Evolutionary conservation across 2,113 vertebrate species (phyloP).

Genomic region (Tenebrosternarchus preto): DNA sequence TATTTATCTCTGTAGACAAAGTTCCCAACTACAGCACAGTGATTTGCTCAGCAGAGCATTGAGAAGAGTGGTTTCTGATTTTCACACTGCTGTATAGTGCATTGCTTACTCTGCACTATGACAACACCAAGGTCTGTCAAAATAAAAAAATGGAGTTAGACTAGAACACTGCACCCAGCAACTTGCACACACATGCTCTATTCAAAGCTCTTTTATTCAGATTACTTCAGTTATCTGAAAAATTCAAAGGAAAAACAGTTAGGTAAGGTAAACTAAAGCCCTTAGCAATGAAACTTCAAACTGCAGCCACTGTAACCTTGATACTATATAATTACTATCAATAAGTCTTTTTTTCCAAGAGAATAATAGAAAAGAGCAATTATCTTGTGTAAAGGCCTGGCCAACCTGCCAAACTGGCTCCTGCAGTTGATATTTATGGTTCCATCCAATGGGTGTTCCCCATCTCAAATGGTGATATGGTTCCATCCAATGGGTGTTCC

Average conservation of each 20-base stretch:
- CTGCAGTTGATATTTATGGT: conserved; percentile 41
- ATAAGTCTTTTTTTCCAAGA: conserved; percentile 31
- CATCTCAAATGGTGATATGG: conserved; percentile 29
- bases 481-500: conserved; percentile 32
- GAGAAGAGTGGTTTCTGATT: too few relatives aligned
- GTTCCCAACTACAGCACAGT: too few relatives aligned
- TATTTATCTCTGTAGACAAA: too few relatives aligned
- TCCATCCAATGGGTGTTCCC: conserved; percentile 29
- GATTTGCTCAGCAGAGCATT: too few relatives aligned
- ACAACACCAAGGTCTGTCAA: conserved; percentile 2
- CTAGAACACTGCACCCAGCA: neutral
- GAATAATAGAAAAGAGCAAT: conserved; percentile 19
- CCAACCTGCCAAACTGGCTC: conserved; percentile 42
- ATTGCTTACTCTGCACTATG: neutral
- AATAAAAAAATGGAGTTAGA: neutral
- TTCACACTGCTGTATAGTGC: neutral
- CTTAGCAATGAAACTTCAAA: conserved; percentile 27
- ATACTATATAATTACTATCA: conserved; percentile 44
- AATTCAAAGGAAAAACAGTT: conserved; percentile 22
- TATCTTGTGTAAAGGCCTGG: conserved; percentile 26
- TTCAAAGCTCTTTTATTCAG: neutral
- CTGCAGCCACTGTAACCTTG: conserved; percentile 32
- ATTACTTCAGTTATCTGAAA: conserved; percentile 1
- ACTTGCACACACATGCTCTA: neutral
- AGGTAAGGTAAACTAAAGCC: conserved; percentile 11